Evolutionary conservation across 2,113 vertebrate species (phyloP), one percentile per base, ranked within the genome.

Genomic region (Channa argus): DNA sequence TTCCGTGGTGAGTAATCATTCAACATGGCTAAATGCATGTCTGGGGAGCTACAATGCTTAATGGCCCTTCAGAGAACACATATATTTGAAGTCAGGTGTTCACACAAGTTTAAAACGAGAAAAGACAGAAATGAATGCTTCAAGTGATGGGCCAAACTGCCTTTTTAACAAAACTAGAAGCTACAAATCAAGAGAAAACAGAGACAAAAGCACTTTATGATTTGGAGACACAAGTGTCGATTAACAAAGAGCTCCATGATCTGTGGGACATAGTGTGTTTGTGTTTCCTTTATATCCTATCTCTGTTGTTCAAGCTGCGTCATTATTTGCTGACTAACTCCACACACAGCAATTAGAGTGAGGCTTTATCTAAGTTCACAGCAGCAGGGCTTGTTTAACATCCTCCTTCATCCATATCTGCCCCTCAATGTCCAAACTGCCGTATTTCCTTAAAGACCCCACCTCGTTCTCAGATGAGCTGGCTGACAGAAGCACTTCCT

Each of bases 381-480:
- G 74, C 79, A 49, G 49, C 52, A 24, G 10, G 46, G 52, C 38
- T 14, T 53, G 24, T 73, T 62, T 44, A 63, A 62, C 43, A 39
- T 39, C 8, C n/a, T 4, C 33, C 56, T 73, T 15, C 13, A 51
- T 68, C 56, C 44, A 55, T 49, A 70, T 66, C 73, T 45, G 0
- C 61, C 54, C 52, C 51, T 63, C 11, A 3, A 5, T 13, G 54
- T 50, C 61, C 45, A 60, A 39, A 63, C 41, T 37, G 41, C 58
- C 8, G 2, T 62, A 13, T 7, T 41, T 41, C 6, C 39, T 41
- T 41, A 46, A 49, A 36, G 59, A 24, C 12, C 56, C 53, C 24
- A 98, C 98, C 97, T 99, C 97, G 0, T 99, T 99, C 92, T 99
- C 98, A 8, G 98, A 99, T 0, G 98, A 99, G 90, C 98, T 99